Conservation (phyloP, 30 jellyfish, hydroid and myxozoan genomes). For the Cassiopea xamachana region DNA sequence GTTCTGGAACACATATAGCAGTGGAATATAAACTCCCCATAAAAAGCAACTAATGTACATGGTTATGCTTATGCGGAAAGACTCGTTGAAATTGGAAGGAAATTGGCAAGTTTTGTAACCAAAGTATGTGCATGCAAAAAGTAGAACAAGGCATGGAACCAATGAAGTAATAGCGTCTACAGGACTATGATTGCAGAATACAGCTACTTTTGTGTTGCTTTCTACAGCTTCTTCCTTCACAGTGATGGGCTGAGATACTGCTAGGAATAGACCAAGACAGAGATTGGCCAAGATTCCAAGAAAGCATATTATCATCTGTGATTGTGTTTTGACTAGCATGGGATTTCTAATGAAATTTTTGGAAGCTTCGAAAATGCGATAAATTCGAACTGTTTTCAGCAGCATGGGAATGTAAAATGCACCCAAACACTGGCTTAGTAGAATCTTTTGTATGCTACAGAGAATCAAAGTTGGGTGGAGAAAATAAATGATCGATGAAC, state of each 20-base stretch:
- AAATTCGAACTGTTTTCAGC: conserved; percentile 74
- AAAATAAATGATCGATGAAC: neutral
- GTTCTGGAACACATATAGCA: conserved; percentile 15
- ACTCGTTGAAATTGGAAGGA: conserved; percentile 84
- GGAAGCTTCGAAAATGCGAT: conserved; percentile 69
- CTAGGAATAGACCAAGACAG: conserved; percentile 56
- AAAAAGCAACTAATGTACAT: conserved; percentile 75
- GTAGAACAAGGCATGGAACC: conserved; percentile 60
- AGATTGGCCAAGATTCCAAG: conserved; percentile 44
- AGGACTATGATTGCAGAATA: conserved; percentile 23
- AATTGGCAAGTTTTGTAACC: conserved; percentile 81
- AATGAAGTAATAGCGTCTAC: conserved; percentile 24
- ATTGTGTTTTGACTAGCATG: conserved; percentile 45
- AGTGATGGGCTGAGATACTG: conserved; percentile 31
- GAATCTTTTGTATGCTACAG: conserved; percentile 49
- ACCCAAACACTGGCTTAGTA: conserved; percentile 64
- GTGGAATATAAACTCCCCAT: conserved; percentile 26
- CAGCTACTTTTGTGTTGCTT: conserved; percentile 30
- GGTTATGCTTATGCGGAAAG: conserved; percentile 84
- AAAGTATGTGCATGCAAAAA: conserved; percentile 75
- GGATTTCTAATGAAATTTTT: conserved; percentile 52
- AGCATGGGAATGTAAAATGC: conserved; percentile 78
- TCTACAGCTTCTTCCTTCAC: conserved; percentile 18
- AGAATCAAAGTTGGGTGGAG: conserved; percentile 10
- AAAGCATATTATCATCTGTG: conserved; percentile 60